phyloP scores from a whole-genome alignment of 2,888 invertebrate species.

The Limenitis camilla region DNA sequence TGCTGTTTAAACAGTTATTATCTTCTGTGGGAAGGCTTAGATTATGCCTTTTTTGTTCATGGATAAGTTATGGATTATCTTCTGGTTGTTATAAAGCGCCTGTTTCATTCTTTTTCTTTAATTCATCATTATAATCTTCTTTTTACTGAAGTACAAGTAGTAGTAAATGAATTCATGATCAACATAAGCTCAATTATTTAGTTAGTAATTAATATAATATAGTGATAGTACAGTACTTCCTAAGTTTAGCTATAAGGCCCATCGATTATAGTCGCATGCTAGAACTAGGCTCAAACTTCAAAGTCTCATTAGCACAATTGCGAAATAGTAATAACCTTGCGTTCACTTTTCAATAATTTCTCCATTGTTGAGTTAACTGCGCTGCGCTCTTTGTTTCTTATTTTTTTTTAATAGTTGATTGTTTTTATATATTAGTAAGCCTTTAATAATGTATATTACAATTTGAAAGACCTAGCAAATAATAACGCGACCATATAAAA shows the following conservation, averaged over 20 bases:
- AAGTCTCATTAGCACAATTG: background rate
- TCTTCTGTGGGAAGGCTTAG: background rate
- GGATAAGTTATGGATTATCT: too few species aligned
- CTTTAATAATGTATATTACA: too few species aligned
- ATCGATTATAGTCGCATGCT: background rate
- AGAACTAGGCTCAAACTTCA: background rate
- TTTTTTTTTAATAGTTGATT: background rate
- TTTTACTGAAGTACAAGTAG: too few species aligned
- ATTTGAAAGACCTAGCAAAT: too few species aligned
- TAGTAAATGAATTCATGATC: too few species aligned
- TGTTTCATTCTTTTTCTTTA: too few species aligned
- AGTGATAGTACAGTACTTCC: too few species aligned
- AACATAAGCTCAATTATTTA: too few species aligned
- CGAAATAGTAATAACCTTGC: background rate
- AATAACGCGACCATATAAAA: background rate
- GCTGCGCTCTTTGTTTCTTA: background rate
- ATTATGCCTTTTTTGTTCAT: background rate
- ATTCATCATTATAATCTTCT: too few species aligned
- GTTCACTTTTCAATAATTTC: constrained; percentile 1
- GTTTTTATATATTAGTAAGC: background rate
- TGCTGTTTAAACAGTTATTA: background rate
- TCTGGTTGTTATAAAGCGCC: too few species aligned
- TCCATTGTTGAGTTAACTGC: background rate
- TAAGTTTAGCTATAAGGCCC: background rate
- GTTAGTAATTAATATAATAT: too few species aligned